Evolutionary conservation across 2,797 vertebrate species (phyloP), one percentile per base, ranked within the genome.

Genomic region (Margarornis squamiger): DNA sequence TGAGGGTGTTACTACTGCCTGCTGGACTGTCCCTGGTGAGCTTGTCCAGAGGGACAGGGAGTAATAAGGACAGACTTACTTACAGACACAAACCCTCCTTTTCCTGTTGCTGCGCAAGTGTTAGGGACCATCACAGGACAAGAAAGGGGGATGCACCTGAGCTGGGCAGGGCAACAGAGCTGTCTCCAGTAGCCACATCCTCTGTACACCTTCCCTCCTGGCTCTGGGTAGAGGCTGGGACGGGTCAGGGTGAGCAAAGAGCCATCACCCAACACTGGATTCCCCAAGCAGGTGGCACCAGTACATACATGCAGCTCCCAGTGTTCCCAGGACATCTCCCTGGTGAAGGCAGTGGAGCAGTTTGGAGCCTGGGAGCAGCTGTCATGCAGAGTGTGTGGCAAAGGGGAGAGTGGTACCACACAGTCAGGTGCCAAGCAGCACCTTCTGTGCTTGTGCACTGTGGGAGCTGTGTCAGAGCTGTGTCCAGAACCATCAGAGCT

Each of bases 301-400:
- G 29, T 8, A 6, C 0, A 0, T 3, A 32, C 4, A 0, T 5
- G 49, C 1, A 1, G 20, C 32, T 86, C 22, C 32, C 23, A 14
- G 30, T 49, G 18, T 23, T 51, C 12, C 34, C 1, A 3, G 66
- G 17, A 51, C 49, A 30, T 4, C 30, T 20, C 12, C 3, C 32
- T 2, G 2, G 15, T 6, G 32, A 29, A 14, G 55, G 7, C 16
- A 39, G 41, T 1, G 0, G 8, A 41, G 39, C 32, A 24, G 8
- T 43, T 26, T 24, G 58, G 48, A n/a, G 16, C n/a, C n/a, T 24
- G 51, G 39, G 6, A 55, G 26, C 45, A 41, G 68, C 34, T 21
- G 36, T 49, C 9, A 66, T 5, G 5, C 49, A 15, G 51, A 1
- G 9, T 36, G 1, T 2, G 19, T 27, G 18, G 8, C 3, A 29